A percentile compares a stretch with the other conserved stretches of the same genome.
phyloP scores from a whole-genome alignment of 2,797 vertebrate genomes.

The Halcyon badia region DNA sequence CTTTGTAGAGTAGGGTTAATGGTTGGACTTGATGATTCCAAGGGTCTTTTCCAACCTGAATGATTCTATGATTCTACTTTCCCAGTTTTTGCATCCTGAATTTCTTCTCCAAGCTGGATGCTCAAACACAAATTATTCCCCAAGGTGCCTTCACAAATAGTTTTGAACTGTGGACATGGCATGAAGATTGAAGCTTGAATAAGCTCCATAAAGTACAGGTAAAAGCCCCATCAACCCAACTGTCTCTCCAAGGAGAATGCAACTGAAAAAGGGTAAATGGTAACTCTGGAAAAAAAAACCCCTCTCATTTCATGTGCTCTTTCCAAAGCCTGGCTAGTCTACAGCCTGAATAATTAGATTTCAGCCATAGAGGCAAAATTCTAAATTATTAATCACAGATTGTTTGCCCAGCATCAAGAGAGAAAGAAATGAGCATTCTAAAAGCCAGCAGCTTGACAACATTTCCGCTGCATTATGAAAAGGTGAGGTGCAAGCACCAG shows the following conservation, averaged over 20 bases:
- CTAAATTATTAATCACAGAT: slow-evolving; percentile 27
- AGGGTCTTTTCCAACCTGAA: too few species aligned
- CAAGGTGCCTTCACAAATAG: not conserved
- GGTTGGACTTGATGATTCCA: too few species aligned
- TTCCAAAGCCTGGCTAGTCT: not conserved
- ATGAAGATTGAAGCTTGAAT: not conserved
- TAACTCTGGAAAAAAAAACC: not conserved
- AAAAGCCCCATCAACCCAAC: not conserved
- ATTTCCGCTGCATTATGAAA: accelerated
- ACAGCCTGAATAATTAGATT: not conserved
- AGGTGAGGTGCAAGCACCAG: not conserved
- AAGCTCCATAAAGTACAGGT: not conserved
- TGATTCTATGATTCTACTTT: not conserved
- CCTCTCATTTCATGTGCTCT: not conserved
- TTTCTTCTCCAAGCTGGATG: not conserved
- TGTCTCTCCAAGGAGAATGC: not conserved
- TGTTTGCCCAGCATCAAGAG: not conserved
- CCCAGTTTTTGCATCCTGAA: not conserved
- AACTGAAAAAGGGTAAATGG: not conserved
- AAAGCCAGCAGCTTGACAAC: accelerated
- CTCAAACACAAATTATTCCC: not conserved
- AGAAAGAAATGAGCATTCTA: not conserved
- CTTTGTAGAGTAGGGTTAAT: too few species aligned
- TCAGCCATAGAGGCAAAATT: not conserved
- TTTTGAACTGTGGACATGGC: not conserved